Conservation (phyloP, 2,113 vertebrate species). For the Neogobius melanostomus region DNA sequence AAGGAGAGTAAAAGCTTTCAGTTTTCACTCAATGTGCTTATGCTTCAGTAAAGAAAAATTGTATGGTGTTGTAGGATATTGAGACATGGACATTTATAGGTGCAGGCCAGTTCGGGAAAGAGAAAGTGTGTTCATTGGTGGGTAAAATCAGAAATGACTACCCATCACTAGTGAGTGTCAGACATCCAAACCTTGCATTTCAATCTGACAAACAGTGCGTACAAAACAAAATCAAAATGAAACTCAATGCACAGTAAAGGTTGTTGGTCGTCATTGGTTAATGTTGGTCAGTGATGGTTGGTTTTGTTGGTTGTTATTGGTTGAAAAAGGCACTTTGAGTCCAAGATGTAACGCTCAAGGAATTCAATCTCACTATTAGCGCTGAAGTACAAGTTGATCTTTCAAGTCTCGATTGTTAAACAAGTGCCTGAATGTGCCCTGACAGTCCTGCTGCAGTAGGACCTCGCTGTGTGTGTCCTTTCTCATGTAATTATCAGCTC, state of each 20-base stretch:
- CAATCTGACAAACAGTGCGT: too few relatives aligned
- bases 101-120: not conserved
- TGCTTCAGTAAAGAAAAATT: not conserved
- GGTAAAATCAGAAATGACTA: not conserved
- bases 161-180: too few relatives aligned
- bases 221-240: too few relatives aligned
- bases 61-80: not conserved
- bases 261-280: too few relatives aligned
- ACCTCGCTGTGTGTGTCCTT: not conserved
- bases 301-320: too few relatives aligned
- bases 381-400: not conserved
- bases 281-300: too few relatives aligned
- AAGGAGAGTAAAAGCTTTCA: not conserved
- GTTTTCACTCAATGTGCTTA: not conserved
- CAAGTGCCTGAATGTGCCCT: not conserved
- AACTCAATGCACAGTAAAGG: too few relatives aligned
- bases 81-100: not conserved
- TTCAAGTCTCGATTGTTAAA: not conserved
- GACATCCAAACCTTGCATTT: too few relatives aligned
- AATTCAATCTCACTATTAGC: too few relatives aligned
- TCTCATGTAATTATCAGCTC: constrained; percentile 2
- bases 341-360: too few relatives aligned
- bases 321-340: too few relatives aligned
- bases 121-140: not conserved
- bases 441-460: not conserved